Conservation (phyloP, 2,888 invertebrate species). For the Epistrophella euchroma region DNA sequence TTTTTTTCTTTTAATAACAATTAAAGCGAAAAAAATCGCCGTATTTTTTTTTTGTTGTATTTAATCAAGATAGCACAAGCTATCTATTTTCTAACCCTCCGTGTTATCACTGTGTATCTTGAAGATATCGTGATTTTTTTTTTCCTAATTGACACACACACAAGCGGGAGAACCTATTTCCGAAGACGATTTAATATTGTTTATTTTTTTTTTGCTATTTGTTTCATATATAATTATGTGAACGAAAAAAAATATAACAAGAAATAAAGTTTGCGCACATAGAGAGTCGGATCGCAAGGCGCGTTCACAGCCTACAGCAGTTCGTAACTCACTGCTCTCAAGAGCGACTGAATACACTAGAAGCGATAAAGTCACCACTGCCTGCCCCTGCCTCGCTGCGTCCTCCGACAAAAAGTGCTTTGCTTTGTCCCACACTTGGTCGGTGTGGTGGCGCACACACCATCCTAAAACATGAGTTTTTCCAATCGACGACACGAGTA, state of each 20-base stretch:
- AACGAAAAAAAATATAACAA: background rate
- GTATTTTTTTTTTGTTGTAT: background rate
- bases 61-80: slow-evolving; percentile 6
- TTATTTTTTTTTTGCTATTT: slow-evolving; percentile 17
- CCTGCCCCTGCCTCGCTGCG: slow-evolving; percentile 20
- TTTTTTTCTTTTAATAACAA: background rate
- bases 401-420: slow-evolving; percentile 9
- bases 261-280: slow-evolving; percentile 52
- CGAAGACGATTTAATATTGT: slow-evolving; percentile 40
- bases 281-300: slow-evolving; percentile 52
- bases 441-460: slow-evolving; percentile 44
- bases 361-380: slow-evolving; percentile 64
- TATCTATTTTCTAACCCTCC: slow-evolving; percentile 9
- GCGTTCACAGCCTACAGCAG: slow-evolving; percentile 74
- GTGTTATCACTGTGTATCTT: slow-evolving; percentile 33
- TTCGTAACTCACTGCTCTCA: slow-evolving; percentile 69
- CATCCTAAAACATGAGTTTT: slow-evolving; percentile 51
- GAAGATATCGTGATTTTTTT: slow-evolving; percentile 36
- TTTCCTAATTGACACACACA: slow-evolving; percentile 53
- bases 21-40: background rate
- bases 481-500: slow-evolving; percentile 40
- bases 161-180: slow-evolving; percentile 54
- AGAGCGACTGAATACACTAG: slow-evolving; percentile 65
- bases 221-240: background rate
- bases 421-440: slow-evolving; percentile 75